Base-by-base conservation (phyloP, 2,888 invertebrate genomes). In the Cantharis rufa region DNA sequence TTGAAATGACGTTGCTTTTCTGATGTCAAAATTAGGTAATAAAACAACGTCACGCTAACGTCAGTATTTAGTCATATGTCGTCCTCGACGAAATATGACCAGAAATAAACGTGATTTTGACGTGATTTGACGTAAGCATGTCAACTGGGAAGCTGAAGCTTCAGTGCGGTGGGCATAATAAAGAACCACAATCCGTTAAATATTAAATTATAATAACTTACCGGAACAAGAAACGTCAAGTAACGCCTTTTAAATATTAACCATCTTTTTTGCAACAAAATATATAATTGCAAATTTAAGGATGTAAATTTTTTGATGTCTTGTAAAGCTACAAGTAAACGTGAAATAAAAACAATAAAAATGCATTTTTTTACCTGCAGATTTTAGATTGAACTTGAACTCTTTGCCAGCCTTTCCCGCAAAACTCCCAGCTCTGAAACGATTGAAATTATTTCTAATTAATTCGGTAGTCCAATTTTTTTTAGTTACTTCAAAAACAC, bases 401-500 rank as follows among this genome's bases (percentile, higher is more conserved):
- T 48, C n/a, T 48, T 48, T 48, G n/a, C 13, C 7, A n/a, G 7
- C 7, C n/a, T n/a, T 48, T 13, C 7, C 48, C 0, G 48, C 48
- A 48, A 48, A n/a, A 9, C 48, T 48, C 7, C 48, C 48, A 7
- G n/a, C 48, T 5, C 48, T 48, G n/a, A 48, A 48, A 48, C 3
- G 1, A n/a, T 5, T 5, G n/a, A 48, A 13, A 5, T 13, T 32
- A 32, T 32, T 32, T 13, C 1, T 2, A 28, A 28, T 28, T 28
- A 28, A 11, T 28, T 10, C 11, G 10, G 3, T 32, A n/a, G n/a
- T 13, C n/a, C 1, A 1, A 24, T 1, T 24, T 24, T 24, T 24
- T 24, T 24, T 9, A 24, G 9, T 80, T 82, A 87, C 95, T 92
- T 94, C 70, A 97, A 86, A 86, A 97, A 97, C 1, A 98, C 97